A percentile compares a stretch with the other conserved stretches of the same genome.
phyloP scores from a whole-genome alignment of 2,797 vertebrate genomes.

The Pygocentrus nattereri region DNA sequence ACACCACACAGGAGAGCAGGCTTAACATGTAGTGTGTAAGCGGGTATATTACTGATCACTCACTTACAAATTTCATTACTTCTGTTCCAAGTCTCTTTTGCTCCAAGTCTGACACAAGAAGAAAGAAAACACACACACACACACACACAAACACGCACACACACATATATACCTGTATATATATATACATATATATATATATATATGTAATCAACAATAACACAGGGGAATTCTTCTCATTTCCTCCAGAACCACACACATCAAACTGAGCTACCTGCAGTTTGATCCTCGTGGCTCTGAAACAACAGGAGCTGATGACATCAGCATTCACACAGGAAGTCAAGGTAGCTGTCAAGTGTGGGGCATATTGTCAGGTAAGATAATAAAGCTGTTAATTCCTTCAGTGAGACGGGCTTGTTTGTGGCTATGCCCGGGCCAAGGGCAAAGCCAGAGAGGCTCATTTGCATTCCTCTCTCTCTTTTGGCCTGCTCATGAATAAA shows the following conservation, averaged over 20 bases:
- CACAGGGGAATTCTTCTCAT: conserved; percentile 14
- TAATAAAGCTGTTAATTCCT: conserved; percentile 77
- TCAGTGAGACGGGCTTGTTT: conserved; percentile 72
- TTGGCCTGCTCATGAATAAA: conserved; percentile 76
- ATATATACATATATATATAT: background rate
- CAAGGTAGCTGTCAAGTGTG: conserved; percentile 34
- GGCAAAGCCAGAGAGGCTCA: conserved; percentile 68
- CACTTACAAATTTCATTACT: conserved; percentile 18
- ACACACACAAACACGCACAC: no score
- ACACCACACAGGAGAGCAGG: conserved; percentile 18
- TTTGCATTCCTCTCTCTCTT: conserved; percentile 73
- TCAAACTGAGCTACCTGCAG: conserved; percentile 1
- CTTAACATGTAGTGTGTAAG: conserved; percentile 22
- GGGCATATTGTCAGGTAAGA: conserved; percentile 65
- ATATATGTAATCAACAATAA: conserved; percentile 25
- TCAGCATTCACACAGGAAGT: conserved; percentile 46
- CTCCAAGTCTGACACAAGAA: no score
- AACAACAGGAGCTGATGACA: conserved; percentile 37
- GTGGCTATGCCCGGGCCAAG: conserved; percentile 70
- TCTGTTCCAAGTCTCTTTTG: background rate
- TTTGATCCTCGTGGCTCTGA: background rate
- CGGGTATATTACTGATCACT: conserved; percentile 11
- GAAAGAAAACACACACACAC: background rate
- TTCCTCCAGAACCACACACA: conserved; percentile 9
- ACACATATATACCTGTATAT: background rate